Base-by-base conservation (phyloP, 2,797 vertebrate genomes). In the Iguana delicatissima region DNA sequence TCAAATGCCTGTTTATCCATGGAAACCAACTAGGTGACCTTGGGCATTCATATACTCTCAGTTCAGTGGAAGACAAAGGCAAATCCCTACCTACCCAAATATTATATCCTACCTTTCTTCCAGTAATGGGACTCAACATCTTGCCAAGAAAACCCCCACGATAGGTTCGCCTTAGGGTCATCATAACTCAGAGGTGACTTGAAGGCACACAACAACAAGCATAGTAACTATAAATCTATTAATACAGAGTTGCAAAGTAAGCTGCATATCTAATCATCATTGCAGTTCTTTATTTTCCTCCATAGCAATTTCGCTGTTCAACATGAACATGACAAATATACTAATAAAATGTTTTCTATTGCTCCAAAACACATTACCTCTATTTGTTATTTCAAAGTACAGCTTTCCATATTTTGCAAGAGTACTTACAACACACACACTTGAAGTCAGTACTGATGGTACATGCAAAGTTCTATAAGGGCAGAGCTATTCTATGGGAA, bases 301-400 rank as follows among this genome's bases (percentile, higher is more conserved):
- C 9, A 64, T 64, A 38, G 29, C 55, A 83, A 62, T 83, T 83
- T 83, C 22, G 20, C 81, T 83, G 42, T 83, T 62, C 35, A 62
- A 62, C 62, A 83, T 64, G 22, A 62, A 42, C 5, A 42, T 38
- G 35, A 64, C 32, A 38, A 62, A 64, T 35, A 59, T n/a, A 81
- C 29, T 52, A n/a, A 57, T 20, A 81, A 59, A 20, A 22, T 38
- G 26, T 4, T 52, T 80, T 80, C 6, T 80, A 52, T 80, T 80
- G 4, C 46, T 50, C 24, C 72, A 59, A 55, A 73, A 26, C 72
- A 59, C 13, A 46, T 69, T 20, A 3, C n/a, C 72, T 6, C 4
- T 85, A 85, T 85, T 52, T 32, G 76, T 79, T 87, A 64, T 35
- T 79, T 77, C 22, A 35, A 81, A 82, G 52, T 55, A 59, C n/a